phyloP scores from a whole-genome alignment of 2,113 vertebrate genomes.

The Silurus asotus region DNA sequence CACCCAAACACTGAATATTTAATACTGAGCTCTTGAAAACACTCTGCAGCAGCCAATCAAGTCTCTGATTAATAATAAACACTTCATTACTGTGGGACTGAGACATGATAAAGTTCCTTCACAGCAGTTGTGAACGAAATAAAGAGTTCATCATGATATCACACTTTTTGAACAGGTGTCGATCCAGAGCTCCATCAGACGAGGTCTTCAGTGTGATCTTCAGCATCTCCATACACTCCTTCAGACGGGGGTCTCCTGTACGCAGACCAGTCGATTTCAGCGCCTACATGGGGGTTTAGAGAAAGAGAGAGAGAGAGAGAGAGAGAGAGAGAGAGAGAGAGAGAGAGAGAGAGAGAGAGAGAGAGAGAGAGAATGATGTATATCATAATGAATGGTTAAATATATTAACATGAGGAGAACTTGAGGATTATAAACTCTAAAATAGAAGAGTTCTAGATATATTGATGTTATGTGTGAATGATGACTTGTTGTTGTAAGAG shows the following conservation, averaged over 20 bases:
- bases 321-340: not conserved
- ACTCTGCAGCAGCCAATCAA: not conserved
- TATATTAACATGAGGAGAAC: not conserved
- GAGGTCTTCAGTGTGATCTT: conserved; percentile 91
- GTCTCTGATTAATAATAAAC: not conserved
- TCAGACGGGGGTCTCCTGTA: conserved; percentile 93
- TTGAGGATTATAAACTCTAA: not conserved
- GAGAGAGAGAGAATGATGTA: not conserved
- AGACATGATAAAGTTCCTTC: not conserved
- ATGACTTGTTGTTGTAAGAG: no score
- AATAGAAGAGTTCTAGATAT: not conserved
- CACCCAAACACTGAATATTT: not conserved
- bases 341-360: not conserved
- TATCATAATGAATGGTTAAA: not conserved
- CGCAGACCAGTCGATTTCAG: conserved; percentile 95
- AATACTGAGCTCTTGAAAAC: not conserved
- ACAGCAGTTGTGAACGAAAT: not conserved
- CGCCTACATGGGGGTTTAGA: conserved; percentile 76
- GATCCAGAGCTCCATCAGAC: conserved; percentile 93
- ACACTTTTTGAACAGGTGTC: conserved; percentile 98
- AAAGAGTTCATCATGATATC: not conserved
- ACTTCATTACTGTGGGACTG: not conserved
- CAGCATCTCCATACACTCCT: conserved; percentile 99
- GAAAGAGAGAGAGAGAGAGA: no score
- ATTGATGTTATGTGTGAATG: no score